Percentiles rank a stretch among this genome's conserved stretches.
Conservation (phyloP, 2,888 invertebrate genomes). For the Amaurobius ferox region DNA sequence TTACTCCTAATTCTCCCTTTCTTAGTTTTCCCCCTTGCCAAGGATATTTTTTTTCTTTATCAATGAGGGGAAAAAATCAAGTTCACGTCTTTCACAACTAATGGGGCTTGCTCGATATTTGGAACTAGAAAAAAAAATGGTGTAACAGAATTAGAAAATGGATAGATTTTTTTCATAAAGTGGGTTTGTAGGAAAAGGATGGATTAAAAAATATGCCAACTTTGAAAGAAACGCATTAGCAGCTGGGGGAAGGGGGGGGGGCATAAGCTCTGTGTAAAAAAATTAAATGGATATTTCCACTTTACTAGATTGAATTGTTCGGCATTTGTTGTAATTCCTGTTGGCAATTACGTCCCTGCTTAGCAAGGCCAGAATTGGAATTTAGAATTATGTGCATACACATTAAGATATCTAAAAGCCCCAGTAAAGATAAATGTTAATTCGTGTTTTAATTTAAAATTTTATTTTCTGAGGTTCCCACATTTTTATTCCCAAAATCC, state of each 20-base stretch:
- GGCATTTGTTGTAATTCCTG: too few relatives aligned
- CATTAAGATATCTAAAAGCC: too few relatives aligned
- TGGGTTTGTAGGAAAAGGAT: slow-evolving; percentile 38
- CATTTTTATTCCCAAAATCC: too few relatives aligned
- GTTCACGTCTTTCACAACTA: slow-evolving; percentile 49
- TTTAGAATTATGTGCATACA: too few relatives aligned
- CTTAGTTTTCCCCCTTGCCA: background rate
- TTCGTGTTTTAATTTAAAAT: too few relatives aligned
- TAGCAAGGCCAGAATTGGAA: too few relatives aligned
- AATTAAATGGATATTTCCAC: slow-evolving; percentile 43
- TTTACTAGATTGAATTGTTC: slow-evolving; percentile 29
- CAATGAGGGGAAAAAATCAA: slow-evolving; percentile 28
- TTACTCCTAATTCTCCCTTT: slow-evolving; percentile 61
- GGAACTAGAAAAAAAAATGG: slow-evolving; percentile 19
- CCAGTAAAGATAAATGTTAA: too few relatives aligned
- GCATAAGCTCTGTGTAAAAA: slow-evolving; percentile 11
- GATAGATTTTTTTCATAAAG: slow-evolving; percentile 35
- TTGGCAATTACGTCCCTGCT: too few relatives aligned
- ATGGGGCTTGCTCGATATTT: slow-evolving; percentile 46
- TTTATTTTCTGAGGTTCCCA: too few relatives aligned
- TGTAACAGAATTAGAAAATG: slow-evolving; percentile 43
- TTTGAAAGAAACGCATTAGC: slow-evolving; percentile 57
- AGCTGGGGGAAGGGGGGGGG: too few relatives aligned
- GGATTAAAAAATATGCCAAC: slow-evolving; percentile 57
- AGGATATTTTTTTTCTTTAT: slow-evolving; percentile 1